These are phyloP conservation scores for Cynopterus brachyotis DNA, from an alignment of 2,113 vertebrate genomes.

Conservation along the genomic window DNA sequence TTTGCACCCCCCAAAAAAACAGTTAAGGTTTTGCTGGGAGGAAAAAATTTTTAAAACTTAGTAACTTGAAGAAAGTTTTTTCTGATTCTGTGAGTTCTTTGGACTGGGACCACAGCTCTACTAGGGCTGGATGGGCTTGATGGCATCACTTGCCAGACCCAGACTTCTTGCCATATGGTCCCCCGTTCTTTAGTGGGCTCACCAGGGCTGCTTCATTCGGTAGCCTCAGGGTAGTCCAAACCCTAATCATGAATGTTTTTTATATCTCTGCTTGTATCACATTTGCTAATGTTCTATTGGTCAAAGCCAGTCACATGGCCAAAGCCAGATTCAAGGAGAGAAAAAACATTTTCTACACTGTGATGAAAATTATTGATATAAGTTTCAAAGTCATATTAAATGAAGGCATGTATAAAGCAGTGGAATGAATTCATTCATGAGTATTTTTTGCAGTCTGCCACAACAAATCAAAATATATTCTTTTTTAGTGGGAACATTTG, in stretches of 20 bases:
- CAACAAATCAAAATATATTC: neutral
- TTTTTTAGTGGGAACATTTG: neutral
- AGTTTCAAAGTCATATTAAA: neutral
- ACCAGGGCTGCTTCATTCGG: neutral
- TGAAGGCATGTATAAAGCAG: neutral
- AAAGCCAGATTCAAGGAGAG: neutral
- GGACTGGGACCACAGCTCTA: neutral
- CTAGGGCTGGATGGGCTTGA: neutral
- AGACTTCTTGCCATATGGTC: fast-evolving
- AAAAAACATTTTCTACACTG: neutral
- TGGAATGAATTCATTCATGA: neutral
- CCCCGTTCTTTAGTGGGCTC: neutral
- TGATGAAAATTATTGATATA: too few species aligned
- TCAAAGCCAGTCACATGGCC: neutral
- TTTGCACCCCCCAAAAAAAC: neutral
- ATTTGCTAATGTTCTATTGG: neutral
- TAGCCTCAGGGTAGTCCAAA: neutral
- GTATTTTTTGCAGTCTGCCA: neutral
- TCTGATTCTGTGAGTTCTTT: neutral
- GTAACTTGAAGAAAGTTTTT: neutral
- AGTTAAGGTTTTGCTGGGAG: neutral
- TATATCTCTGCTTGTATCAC: neutral
- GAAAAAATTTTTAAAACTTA: neutral
- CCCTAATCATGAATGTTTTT: neutral
- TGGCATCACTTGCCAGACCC: neutral